Conservation (phyloP, 2,113 vertebrate genomes). For the Siniperca chuatsi region DNA sequence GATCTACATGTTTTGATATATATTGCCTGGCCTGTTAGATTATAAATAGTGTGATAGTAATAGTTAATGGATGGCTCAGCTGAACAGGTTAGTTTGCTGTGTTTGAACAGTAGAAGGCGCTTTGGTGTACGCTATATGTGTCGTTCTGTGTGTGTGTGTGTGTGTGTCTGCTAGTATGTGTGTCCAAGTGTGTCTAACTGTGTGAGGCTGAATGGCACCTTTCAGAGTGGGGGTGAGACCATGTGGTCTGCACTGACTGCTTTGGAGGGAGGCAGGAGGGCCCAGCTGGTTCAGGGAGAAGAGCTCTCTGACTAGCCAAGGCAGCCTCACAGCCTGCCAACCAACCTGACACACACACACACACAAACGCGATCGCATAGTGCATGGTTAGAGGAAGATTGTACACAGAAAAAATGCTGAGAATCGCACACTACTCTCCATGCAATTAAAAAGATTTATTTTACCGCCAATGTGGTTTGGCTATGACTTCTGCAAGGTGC, state of each 20-base stretch:
- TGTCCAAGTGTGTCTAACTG: slow-evolving; percentile 49
- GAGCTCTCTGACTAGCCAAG: slow-evolving; percentile 78
- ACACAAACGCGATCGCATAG: slow-evolving; percentile 25
- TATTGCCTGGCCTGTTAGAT: not conserved
- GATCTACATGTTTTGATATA: slow-evolving; percentile 1
- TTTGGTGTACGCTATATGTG: slow-evolving; percentile 20
- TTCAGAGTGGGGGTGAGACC: slow-evolving; percentile 75
- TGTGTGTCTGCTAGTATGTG: not conserved
- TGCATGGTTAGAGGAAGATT: slow-evolving; percentile 45
- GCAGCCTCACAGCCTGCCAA: slow-evolving; percentile 75
- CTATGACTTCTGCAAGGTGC: slow-evolving; percentile 48
- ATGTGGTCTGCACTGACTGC: slow-evolving; percentile 77
- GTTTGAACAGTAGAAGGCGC: slow-evolving; percentile 46
- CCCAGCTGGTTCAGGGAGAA: slow-evolving; percentile 83
- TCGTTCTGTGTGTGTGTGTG: not conserved
- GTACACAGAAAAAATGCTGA: slow-evolving; percentile 39
- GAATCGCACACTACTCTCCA: slow-evolving; percentile 42
- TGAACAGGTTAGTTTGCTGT: slow-evolving; percentile 37
- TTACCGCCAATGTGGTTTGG: slow-evolving; percentile 50
- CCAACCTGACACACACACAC: slow-evolving; percentile 50
- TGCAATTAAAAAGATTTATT: slow-evolving; percentile 70
- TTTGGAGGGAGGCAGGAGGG: slow-evolving; percentile 78
- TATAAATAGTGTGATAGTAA: not conserved
- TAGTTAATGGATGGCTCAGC: slow-evolving; percentile 7
- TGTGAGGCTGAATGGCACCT: slow-evolving; percentile 69